Evolutionary conservation across 2,113 vertebrate species (phyloP).

Genomic region (Alaudala cheleensis): DNA sequence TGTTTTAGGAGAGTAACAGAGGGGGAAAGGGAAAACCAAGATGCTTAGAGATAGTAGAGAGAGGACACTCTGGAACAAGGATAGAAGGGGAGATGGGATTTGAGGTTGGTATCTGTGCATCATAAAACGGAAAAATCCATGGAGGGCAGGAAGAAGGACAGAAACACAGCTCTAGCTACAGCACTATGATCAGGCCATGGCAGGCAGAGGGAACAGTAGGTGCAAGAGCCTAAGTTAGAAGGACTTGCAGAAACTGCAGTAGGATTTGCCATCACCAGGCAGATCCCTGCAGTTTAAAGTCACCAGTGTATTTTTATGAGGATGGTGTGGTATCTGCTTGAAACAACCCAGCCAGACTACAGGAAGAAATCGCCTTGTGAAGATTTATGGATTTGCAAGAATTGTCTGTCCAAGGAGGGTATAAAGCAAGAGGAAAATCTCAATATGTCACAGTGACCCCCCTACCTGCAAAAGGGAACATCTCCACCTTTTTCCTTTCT

Average conservation of each 20-base stretch:
- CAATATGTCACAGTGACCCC: not conserved
- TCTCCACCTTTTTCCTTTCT: not conserved
- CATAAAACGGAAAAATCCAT: not conserved
- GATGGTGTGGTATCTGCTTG: not conserved
- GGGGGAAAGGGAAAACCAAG: not conserved
- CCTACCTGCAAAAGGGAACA: not conserved
- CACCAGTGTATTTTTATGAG: not conserved
- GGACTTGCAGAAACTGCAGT: not conserved
- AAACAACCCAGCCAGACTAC: not conserved
- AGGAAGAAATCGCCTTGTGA: not conserved
- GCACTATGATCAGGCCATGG: too few relatives aligned
- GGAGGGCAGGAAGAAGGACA: not conserved
- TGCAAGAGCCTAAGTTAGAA: not conserved
- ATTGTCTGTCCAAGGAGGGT: not conserved
- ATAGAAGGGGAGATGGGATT: not conserved
- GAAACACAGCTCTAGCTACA: not conserved
- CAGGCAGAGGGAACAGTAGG: not conserved
- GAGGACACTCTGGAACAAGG: not conserved
- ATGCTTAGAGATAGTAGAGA: not conserved
- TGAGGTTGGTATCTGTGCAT: not conserved
- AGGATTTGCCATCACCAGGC: not conserved
- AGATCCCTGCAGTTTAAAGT: not conserved
- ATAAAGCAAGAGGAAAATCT: not conserved
- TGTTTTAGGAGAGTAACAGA: not conserved
- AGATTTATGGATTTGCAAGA: not conserved